Evolutionary conservation across 2,888 invertebrate species (phyloP).

Genomic region (Drosophila austrosaltans): DNA sequence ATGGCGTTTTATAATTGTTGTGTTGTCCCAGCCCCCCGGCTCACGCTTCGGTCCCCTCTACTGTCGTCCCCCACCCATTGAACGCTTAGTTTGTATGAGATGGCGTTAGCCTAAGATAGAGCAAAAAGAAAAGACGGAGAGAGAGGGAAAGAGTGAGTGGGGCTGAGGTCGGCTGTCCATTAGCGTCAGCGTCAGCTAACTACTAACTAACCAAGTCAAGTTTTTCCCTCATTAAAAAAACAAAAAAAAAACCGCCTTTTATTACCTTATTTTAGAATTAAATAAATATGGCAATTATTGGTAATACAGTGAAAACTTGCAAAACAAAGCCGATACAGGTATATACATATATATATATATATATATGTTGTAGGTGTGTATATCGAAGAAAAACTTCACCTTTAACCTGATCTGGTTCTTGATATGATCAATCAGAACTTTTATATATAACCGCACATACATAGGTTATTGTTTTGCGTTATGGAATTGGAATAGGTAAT

Average conservation of each 20-base stretch:
- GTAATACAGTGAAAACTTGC: neutral
- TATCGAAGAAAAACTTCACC: neutral
- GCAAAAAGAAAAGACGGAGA: constrained; percentile 12
- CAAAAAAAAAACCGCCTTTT: constrained; percentile 4
- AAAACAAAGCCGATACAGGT: neutral
- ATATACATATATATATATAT: no score
- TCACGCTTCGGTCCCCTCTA: neutral
- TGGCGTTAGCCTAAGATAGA: constrained; percentile 27
- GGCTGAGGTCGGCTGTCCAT: constrained; percentile 4
- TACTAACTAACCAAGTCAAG: constrained; percentile 16
- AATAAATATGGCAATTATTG: constrained; percentile 10
- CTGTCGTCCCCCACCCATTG: constrained; percentile 8
- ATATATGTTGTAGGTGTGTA: no score
- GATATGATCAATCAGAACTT: neutral
- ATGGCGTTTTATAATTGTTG: constrained; percentile 48
- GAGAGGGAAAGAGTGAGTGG: neutral
- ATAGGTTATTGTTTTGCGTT: neutral
- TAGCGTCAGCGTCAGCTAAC: neutral
- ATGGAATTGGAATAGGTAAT: neutral
- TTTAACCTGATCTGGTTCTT: neutral
- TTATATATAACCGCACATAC: neutral
- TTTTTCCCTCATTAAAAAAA: constrained; percentile 17
- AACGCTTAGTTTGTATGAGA: constrained; percentile 40
- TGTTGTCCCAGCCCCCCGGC: neutral
- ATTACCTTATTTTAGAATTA: neutral